These are phyloP conservation scores for Benitochromis conjunctus DNA, from an alignment of 2,113 vertebrate genomes.

Conservation along the genomic window DNA sequence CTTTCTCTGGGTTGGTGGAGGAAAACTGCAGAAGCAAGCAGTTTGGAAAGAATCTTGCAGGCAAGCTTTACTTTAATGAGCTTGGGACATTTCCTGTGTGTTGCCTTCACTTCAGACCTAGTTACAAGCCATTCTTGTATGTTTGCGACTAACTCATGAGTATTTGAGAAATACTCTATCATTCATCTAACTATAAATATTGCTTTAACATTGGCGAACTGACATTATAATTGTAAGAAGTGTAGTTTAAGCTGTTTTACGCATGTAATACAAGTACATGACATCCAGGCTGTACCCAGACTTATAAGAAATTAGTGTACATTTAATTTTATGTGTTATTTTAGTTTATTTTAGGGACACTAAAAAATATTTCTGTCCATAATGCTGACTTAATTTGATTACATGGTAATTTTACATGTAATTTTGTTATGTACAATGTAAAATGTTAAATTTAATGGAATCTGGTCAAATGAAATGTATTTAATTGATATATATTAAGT, in stretches of 20 bases:
- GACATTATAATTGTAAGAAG: not conserved
- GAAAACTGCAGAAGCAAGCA: not conserved
- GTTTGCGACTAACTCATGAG: not conserved
- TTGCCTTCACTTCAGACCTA: not conserved
- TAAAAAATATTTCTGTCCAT: not conserved
- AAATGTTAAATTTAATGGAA: not conserved
- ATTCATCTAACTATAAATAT: too few relatives aligned
- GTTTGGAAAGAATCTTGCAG: not conserved
- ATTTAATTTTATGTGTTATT: not conserved
- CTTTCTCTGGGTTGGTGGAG: not conserved
- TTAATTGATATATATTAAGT: not conserved
- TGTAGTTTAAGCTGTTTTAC: not conserved
- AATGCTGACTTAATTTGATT: not conserved
- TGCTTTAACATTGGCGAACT: not conserved
- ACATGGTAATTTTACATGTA: not conserved
- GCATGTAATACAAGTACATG: not conserved
- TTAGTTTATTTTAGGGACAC: not conserved
- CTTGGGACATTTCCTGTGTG: not conserved
- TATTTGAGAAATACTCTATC: not conserved
- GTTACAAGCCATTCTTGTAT: not conserved
- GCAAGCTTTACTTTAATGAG: not conserved
- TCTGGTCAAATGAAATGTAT: not conserved
- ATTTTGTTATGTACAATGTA: not conserved
- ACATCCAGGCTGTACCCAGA: not conserved
- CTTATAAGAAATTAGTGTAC: not conserved